phyloP scores from a whole-genome alignment of 2,888 invertebrate species.

The Tuta absoluta region DNA sequence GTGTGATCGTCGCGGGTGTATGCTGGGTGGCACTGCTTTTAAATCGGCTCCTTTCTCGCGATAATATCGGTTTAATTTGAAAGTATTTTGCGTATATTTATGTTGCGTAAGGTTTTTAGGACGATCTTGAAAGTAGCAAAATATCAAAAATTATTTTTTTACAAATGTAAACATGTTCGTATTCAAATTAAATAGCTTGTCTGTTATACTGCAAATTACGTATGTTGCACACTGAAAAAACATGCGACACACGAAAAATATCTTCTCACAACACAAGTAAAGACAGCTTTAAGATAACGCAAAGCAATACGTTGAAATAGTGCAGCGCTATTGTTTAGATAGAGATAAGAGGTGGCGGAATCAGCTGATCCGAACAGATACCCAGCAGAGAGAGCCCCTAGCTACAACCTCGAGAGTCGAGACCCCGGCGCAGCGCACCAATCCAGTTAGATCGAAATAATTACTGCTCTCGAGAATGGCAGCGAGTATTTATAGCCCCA shows the following conservation, averaged over 20 bases:
- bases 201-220: no score
- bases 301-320: background rate
- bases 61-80: background rate
- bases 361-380: constrained; percentile 15
- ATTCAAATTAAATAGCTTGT: no score
- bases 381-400: background rate
- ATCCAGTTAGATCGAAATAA: constrained; percentile 31
- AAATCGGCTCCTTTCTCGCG: background rate
- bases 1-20: background rate
- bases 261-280: background rate
- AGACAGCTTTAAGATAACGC: background rate
- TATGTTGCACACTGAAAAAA: no score
- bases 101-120: no score
- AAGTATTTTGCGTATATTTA: background rate
- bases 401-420: background rate
- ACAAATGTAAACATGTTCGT: no score
- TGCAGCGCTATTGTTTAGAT: constrained; percentile 3
- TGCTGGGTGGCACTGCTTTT: background rate
- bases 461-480: constrained; percentile 22
- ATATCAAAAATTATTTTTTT: no score
- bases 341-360: constrained; percentile 10
- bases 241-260: background rate
- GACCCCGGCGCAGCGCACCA: constrained; percentile 7
- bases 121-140: no score
- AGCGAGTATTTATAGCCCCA: constrained; percentile 23